Conservation (phyloP, 2,888 invertebrate genomes). For the Coremacera marginata region DNA sequence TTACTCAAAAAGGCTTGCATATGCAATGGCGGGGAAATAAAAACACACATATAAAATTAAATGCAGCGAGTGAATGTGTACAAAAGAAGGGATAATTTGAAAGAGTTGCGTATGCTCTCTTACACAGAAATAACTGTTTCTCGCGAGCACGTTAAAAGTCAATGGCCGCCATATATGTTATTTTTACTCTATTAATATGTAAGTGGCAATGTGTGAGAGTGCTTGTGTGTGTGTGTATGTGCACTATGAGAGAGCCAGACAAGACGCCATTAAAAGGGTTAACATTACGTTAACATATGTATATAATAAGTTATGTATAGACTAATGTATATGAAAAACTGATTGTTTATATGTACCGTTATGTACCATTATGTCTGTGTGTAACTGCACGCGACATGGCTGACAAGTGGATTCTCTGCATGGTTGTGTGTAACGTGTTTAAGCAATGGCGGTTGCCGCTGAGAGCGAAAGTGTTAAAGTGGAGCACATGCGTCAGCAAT, state of each 20-base stretch:
- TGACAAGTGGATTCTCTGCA: not conserved
- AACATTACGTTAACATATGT: slow-evolving; percentile 53
- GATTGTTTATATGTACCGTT: slow-evolving; percentile 25
- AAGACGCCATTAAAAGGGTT: slow-evolving; percentile 67
- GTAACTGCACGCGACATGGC: not conserved
- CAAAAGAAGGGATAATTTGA: not conserved
- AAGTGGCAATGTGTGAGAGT: not conserved
- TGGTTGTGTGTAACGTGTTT: slow-evolving; percentile 3
- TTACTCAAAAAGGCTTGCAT: slow-evolving; percentile 1
- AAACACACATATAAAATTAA: not conserved
- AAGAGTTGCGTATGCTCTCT: not conserved
- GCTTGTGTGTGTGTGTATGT: slow-evolving; percentile 25
- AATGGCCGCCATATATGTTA: slow-evolving; percentile 47
- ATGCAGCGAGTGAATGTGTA: not conserved
- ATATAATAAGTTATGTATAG: slow-evolving; percentile 47
- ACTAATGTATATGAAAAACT: slow-evolving; percentile 3
- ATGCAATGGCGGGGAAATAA: not conserved
- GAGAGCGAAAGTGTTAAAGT: slow-evolving; percentile 50
- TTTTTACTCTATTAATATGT: not conserved
- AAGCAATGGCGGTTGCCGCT: not conserved
- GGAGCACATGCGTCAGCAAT: slow-evolving; percentile 42
- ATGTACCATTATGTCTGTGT: not conserved
- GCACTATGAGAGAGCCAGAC: slow-evolving; percentile 50
- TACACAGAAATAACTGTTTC: not conserved
- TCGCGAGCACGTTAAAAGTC: slow-evolving; percentile 39